These are phyloP conservation scores for Anguilla anguilla DNA, from an alignment of 2,797 vertebrate species.

Conservation along the genomic window DNA sequence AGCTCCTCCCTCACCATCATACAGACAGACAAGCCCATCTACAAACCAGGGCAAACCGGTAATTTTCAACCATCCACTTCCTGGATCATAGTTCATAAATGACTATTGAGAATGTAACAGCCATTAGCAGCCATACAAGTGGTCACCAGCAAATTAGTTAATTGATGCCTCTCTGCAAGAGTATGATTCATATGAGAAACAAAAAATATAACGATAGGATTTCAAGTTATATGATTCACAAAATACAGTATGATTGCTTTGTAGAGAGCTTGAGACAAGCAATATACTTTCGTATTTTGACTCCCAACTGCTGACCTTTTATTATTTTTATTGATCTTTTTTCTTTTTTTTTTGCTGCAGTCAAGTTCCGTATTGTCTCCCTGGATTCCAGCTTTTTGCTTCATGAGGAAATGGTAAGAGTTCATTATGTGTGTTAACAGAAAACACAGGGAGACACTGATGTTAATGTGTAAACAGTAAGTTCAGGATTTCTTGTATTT, in stretches of 20 bases:
- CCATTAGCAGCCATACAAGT: background rate
- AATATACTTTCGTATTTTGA: background rate
- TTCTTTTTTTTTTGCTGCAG: slow-evolving; percentile 59
- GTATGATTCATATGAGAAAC: background rate
- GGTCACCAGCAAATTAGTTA: background rate
- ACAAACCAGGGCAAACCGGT: slow-evolving; percentile 84
- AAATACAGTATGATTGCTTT: background rate
- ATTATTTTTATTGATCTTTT: slow-evolving; percentile 20
- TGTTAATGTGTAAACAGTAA: background rate
- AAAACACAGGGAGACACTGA: background rate
- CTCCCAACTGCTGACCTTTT: background rate
- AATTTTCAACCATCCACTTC: background rate
- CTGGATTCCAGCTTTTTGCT: slow-evolving; percentile 74
- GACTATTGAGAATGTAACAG: slow-evolving; percentile 7
- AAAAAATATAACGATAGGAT: background rate
- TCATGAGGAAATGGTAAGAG: slow-evolving; percentile 54
- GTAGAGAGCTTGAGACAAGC: background rate
- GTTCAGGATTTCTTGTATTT: background rate
- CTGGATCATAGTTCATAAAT: background rate
- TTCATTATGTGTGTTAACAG: background rate
- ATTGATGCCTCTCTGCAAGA: background rate
- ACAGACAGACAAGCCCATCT: slow-evolving; percentile 89
- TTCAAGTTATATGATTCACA: background rate
- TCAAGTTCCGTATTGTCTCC: slow-evolving; percentile 78
- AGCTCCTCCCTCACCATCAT: slow-evolving; percentile 69